Conservation (phyloP, 2,888 invertebrate genomes). For the Oconnorella tubifera region DNA sequence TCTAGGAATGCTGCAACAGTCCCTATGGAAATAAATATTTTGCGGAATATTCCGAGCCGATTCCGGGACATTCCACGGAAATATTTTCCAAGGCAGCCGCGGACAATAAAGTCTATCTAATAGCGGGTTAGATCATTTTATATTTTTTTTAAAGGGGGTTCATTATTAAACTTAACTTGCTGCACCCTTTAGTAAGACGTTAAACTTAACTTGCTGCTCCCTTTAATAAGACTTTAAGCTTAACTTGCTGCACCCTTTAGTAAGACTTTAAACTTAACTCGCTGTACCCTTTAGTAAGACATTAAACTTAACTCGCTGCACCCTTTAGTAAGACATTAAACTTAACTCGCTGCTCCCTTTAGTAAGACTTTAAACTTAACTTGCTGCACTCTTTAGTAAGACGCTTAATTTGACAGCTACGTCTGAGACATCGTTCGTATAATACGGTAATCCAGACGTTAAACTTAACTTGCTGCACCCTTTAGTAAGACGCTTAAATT, state of each 20-base stretch:
- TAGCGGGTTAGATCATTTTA: conserved; percentile 65
- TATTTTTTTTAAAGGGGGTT: background rate
- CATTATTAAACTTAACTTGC: background rate
- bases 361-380: too few relatives aligned
- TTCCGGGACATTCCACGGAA: conserved; percentile 75
- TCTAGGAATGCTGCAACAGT: conserved; percentile 90
- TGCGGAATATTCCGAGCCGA: conserved; percentile 76
- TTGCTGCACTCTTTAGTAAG: too few relatives aligned
- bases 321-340: too few relatives aligned
- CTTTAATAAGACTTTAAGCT: background rate
- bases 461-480: background rate
- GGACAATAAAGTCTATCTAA: conserved; percentile 71
- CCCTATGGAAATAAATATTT: conserved; percentile 80
- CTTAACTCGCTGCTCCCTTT: too few relatives aligned
- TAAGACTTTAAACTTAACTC: too few relatives aligned
- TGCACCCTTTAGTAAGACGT: background rate
- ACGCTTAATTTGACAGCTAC: too few relatives aligned
- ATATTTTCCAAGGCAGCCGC: conserved; percentile 73
- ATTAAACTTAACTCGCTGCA: too few relatives aligned
- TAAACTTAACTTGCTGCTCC: background rate
- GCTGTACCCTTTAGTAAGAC: too few relatives aligned
- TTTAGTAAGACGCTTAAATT: background rate
- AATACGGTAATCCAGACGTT: too few relatives aligned
- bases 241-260: too few relatives aligned
- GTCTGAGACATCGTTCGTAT: too few relatives aligned